These are phyloP conservation scores for Labrus mixtus DNA, from an alignment of 2,113 vertebrate genomes.

Conservation along the genomic window DNA sequence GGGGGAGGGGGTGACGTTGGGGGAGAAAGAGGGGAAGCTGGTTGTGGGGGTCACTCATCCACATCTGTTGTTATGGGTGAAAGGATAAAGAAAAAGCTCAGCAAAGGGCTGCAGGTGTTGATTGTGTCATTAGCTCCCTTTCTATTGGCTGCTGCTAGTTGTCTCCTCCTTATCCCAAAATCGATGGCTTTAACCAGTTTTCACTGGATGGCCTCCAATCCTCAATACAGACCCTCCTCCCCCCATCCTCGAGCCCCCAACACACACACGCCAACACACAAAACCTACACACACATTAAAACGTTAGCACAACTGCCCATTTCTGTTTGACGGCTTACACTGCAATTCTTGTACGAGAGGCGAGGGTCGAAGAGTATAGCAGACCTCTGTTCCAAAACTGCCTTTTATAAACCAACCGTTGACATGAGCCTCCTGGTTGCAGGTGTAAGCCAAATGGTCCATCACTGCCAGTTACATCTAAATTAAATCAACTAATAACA, in stretches of 20 bases:
- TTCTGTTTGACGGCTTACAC: constrained; percentile 60
- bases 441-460: background rate
- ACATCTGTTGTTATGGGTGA: constrained; percentile 79
- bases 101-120: constrained; percentile 81
- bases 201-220: constrained; percentile 66
- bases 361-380: constrained; percentile 54
- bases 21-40: constrained; percentile 44
- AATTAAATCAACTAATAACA: constrained; percentile 14
- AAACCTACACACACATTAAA: constrained; percentile 21
- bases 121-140: constrained; percentile 78
- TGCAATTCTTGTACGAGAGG: constrained; percentile 64
- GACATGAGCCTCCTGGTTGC: background rate
- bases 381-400: constrained; percentile 33
- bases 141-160: constrained; percentile 72
- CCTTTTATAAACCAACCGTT: constrained; percentile 23
- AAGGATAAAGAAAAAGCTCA: constrained; percentile 74
- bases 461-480: background rate
- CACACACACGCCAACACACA: constrained; percentile 12
- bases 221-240: constrained; percentile 1
- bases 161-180: constrained; percentile 71
- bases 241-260: background rate
- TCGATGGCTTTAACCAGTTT: constrained; percentile 79
- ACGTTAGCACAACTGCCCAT: constrained; percentile 40
- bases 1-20: constrained; percentile 16
- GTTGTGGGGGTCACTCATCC: constrained; percentile 76